phyloP scores from a whole-genome alignment of 2,113 vertebrate species.

The Psettodes erumei region DNA sequence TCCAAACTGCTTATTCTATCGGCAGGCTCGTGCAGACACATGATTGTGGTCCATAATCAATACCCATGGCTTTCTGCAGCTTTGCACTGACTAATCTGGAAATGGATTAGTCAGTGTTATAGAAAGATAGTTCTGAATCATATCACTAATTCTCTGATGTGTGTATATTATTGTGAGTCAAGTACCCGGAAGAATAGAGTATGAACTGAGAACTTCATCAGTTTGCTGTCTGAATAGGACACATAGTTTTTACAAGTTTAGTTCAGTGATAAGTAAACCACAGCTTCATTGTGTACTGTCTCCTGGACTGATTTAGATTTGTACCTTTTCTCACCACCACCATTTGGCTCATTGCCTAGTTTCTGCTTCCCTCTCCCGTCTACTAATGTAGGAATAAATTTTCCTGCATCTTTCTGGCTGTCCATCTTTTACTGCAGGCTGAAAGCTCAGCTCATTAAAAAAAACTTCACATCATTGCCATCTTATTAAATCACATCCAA shows the following conservation, averaged over 20 bases:
- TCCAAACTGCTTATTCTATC: conserved; percentile 65
- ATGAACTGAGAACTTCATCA: conserved; percentile 19
- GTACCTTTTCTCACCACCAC: not conserved
- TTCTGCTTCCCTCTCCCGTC: not conserved
- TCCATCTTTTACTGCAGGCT: not conserved
- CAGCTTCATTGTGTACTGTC: conserved; percentile 1
- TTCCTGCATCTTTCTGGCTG: not conserved
- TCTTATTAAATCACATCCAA: not conserved
- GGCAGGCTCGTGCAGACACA: conserved; percentile 60
- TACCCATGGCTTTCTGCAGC: conserved; percentile 53
- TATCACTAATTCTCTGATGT: conserved; percentile 40
- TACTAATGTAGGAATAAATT: not conserved
- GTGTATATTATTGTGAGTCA: conserved; percentile 36
- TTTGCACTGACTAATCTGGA: conserved; percentile 56
- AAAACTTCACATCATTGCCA: not conserved
- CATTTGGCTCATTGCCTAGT: not conserved
- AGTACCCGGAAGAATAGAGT: not conserved
- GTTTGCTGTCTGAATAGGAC: conserved; percentile 14
- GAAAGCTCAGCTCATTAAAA: not conserved
- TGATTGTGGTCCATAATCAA: conserved; percentile 67
- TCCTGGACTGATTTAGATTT: not conserved
- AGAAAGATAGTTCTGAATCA: conserved; percentile 45
- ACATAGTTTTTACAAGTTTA: not conserved
- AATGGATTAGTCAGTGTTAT: conserved; percentile 59
- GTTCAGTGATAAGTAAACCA: not conserved